Conservation (phyloP, 2,797 vertebrate genomes). For the Pygocentrus nattereri region DNA sequence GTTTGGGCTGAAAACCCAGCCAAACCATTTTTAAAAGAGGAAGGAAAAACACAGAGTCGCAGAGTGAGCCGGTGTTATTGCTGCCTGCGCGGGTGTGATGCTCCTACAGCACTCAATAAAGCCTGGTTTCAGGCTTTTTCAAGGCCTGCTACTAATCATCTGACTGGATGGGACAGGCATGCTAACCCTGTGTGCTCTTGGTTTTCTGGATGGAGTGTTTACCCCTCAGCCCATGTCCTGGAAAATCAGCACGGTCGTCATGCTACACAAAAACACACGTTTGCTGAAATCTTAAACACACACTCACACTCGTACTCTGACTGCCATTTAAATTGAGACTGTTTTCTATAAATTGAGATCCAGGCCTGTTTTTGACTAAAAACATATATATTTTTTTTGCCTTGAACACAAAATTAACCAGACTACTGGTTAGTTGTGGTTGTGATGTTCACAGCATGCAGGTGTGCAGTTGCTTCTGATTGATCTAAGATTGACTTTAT, state of each 20-base stretch:
- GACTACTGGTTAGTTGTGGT: no score
- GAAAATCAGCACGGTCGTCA: slow-evolving; percentile 65
- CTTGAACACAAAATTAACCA: no score
- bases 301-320: no score
- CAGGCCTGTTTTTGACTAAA: no score
- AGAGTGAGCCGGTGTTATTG: slow-evolving; percentile 24
- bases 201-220: slow-evolving; percentile 70
- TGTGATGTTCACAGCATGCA: no score
- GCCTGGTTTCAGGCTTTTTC: slow-evolving; percentile 67
- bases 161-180: slow-evolving; percentile 70
- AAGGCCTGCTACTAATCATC: slow-evolving; percentile 74
- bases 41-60: slow-evolving; percentile 14
- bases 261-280: slow-evolving; percentile 60
- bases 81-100: slow-evolving; percentile 32
- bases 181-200: slow-evolving; percentile 63
- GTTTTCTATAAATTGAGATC: no score
- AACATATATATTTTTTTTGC: no score
- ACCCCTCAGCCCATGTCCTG: slow-evolving; percentile 67
- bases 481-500: no score
- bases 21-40: slow-evolving; percentile 32
- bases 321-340: no score
- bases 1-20: slow-evolving; percentile 17
- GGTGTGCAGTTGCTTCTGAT: no score
- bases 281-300: slow-evolving; percentile 41
- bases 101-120: slow-evolving; percentile 65